Percentiles rank a stretch among this genome's conserved stretches.
These are phyloP conservation scores for Drosophila anomalipes DNA, from an alignment of 2,888 invertebrate species.

Conservation along the genomic window DNA sequence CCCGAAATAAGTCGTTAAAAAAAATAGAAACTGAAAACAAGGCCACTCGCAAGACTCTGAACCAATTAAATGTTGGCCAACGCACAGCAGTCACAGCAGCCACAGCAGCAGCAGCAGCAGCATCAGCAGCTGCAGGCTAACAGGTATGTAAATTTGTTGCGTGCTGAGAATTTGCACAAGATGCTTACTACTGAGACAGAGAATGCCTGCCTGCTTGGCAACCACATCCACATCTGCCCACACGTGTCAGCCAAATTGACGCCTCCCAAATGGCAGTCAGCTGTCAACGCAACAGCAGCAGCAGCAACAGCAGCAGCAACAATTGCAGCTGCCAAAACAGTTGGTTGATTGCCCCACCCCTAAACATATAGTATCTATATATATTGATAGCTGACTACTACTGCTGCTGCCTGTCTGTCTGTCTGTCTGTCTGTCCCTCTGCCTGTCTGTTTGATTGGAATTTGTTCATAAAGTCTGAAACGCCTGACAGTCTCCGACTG, in stretches of 20 bases:
- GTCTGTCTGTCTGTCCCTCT: constrained; percentile 28
- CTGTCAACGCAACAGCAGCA: constrained; percentile 60
- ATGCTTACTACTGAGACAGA: constrained; percentile 32
- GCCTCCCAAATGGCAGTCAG: constrained; percentile 59
- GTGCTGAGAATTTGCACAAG: constrained; percentile 55
- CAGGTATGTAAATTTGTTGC: constrained; percentile 55
- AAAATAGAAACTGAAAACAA: constrained; percentile 48
- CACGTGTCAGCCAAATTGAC: constrained; percentile 65
- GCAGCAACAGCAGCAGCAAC: constrained; percentile 26
- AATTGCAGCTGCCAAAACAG: constrained; percentile 53
- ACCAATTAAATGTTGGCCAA: constrained; percentile 77
- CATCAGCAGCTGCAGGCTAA: constrained; percentile 37
- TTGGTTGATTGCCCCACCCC: constrained; percentile 35
- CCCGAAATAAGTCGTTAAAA: constrained; percentile 51
- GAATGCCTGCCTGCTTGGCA: neutral
- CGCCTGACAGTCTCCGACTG: constrained; percentile 47
- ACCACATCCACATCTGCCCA: constrained; percentile 47
- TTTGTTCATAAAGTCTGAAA: constrained; percentile 53
- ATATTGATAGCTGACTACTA: constrained; percentile 38
- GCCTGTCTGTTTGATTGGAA: constrained; percentile 62
- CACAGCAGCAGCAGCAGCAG: constrained; percentile 9
- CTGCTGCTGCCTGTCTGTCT: constrained; percentile 4
- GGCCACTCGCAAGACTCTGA: constrained; percentile 66
- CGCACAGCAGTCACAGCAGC: constrained; percentile 27
- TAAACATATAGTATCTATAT: constrained; percentile 27